Evolutionary conservation across 2,888 invertebrate species (phyloP).

Genomic region (Athetis lepigone): DNA sequence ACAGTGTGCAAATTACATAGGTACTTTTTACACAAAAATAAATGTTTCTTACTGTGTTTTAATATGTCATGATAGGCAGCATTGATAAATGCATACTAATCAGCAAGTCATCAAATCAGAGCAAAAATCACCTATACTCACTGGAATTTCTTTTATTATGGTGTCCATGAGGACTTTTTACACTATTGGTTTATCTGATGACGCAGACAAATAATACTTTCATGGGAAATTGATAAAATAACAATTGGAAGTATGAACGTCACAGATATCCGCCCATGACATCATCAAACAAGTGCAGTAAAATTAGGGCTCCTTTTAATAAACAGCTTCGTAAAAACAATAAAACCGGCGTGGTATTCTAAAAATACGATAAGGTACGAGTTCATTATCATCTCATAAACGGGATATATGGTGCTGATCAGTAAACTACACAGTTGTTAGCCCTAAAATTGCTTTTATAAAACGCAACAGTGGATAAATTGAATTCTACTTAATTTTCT

Average conservation of each 20-base stretch:
- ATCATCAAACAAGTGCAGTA: slow-evolving; percentile 67
- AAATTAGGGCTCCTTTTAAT: slow-evolving; percentile 9
- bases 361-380: slow-evolving; percentile 26
- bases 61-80: neutral
- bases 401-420: slow-evolving; percentile 4
- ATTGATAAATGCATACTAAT: neutral
- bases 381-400: slow-evolving; percentile 15
- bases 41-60: neutral
- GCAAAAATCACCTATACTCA: neutral
- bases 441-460: neutral
- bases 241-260: slow-evolving; percentile 50
- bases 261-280: slow-evolving; percentile 74
- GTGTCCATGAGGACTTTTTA: slow-evolving; percentile 8
- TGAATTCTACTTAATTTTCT: slow-evolving; percentile 13
- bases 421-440: slow-evolving; percentile 16
- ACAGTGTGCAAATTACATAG: slow-evolving; percentile 5
- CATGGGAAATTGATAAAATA: slow-evolving; percentile 42
- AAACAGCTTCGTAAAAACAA: slow-evolving; percentile 19
- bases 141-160: neutral
- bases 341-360: slow-evolving; percentile 41
- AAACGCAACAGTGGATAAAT: slow-evolving; percentile 7
- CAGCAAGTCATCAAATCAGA: neutral
- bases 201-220: slow-evolving; percentile 20
- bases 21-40: neutral
- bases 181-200: slow-evolving; percentile 19